phyloP scores from a whole-genome alignment of 2,113 vertebrate genomes.

The Engraulis encrasicolus region DNA sequence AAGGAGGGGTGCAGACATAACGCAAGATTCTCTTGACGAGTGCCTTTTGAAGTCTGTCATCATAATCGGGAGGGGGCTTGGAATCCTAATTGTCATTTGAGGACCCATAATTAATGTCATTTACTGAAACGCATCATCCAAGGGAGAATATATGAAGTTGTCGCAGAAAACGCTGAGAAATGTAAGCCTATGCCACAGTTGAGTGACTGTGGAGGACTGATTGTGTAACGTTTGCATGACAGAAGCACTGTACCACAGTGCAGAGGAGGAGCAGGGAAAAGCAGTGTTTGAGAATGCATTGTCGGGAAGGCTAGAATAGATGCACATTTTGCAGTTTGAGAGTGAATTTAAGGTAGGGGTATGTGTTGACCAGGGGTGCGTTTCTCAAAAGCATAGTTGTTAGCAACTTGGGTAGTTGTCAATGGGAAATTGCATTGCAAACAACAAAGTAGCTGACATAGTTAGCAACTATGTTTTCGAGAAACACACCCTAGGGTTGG shows the following conservation, averaged over 20 bases:
- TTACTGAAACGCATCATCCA: not conserved
- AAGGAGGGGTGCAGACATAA: no score
- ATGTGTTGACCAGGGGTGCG: not conserved
- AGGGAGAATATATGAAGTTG: not conserved
- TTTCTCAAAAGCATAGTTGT: not conserved
- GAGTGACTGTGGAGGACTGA: not conserved
- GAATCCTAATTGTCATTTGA: not conserved
- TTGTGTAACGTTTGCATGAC: not conserved
- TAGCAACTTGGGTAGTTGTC: no score
- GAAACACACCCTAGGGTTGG: no score
- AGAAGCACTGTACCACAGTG: not conserved
- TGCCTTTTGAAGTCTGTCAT: no score
- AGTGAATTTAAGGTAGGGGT: not conserved
- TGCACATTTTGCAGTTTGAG: not conserved
- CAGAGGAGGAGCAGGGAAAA: not conserved
- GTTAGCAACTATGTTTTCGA: no score
- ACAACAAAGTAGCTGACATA: no score
- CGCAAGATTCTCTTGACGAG: no score
- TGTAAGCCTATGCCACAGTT: not conserved
- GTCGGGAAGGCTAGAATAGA: not conserved
- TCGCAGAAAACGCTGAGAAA: not conserved
- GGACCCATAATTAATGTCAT: not conserved
- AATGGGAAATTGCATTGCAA: no score
- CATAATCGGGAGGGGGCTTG: not conserved
- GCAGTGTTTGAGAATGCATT: not conserved